These are phyloP conservation scores for Sycobia sp. DNA, from an alignment of 1,140 invertebrate genomes.

Conservation along the genomic window DNA sequence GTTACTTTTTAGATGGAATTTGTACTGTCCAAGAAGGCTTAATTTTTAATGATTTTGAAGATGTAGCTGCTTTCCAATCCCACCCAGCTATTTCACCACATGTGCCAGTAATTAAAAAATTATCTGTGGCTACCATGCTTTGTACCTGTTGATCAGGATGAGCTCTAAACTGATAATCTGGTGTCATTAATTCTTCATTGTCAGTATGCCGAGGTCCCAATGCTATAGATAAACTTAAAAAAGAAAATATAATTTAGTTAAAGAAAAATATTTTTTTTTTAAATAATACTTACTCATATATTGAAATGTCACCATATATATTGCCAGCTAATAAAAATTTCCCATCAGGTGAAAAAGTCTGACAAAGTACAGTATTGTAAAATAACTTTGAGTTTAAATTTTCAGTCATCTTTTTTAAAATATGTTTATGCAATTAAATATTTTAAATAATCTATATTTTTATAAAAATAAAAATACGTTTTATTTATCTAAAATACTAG, in stretches of 20 bases:
- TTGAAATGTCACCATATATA: constrained; percentile 81
- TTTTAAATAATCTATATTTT: too few relatives aligned
- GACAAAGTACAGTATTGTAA: constrained; percentile 80
- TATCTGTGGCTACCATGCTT: constrained; percentile 72
- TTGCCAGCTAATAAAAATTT: constrained; percentile 82
- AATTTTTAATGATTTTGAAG: constrained; percentile 67
- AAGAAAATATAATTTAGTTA: constrained; percentile 21
- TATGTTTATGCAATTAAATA: too few relatives aligned
- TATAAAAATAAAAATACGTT: too few relatives aligned
- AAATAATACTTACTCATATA: constrained; percentile 75
- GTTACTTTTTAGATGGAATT: constrained; percentile 68
- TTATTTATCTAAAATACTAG: too few relatives aligned
- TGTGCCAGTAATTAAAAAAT: constrained; percentile 76
- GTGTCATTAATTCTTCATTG: constrained; percentile 63
- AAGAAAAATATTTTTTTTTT: too few relatives aligned
- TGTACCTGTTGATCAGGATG: constrained; percentile 70
- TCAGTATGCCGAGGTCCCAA: constrained; percentile 61
- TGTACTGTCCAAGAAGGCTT: constrained; percentile 70
- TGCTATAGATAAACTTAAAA: constrained; percentile 65
- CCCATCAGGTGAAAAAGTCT: constrained; percentile 82
- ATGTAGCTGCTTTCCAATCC: constrained; percentile 73
- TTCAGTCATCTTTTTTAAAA: constrained; percentile 41
- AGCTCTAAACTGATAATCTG: constrained; percentile 65
- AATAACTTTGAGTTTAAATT: constrained; percentile 60
- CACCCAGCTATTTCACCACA: constrained; percentile 76